Evolutionary conservation across 1,140 invertebrate genomes (phyloP).

Genomic region (Cydia pomonella): DNA sequence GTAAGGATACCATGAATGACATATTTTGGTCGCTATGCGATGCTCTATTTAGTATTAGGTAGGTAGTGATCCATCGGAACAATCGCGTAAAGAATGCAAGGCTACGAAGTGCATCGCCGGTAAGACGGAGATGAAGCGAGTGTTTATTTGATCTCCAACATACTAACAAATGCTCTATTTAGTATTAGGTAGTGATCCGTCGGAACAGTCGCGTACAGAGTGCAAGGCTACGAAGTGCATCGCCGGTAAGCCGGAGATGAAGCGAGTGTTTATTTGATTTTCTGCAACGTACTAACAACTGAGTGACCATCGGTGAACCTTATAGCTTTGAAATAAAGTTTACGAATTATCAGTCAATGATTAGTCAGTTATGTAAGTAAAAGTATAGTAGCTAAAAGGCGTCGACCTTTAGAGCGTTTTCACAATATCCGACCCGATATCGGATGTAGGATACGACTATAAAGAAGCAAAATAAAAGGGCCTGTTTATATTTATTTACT

Average conservation of each 20-base stretch:
- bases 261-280: constrained; percentile 79
- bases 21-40: not conserved
- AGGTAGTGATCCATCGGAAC: constrained; percentile 62
- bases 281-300: constrained; percentile 48
- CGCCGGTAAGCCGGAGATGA: constrained; percentile 76
- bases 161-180: constrained; percentile 36
- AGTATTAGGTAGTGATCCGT: constrained; percentile 52
- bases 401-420: constrained; percentile 52
- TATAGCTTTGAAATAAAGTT: too few relatives aligned
- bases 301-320: not conserved
- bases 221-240: constrained; percentile 76
- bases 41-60: not conserved
- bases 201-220: constrained; percentile 67
- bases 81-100: constrained; percentile 70
- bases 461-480: too few relatives aligned
- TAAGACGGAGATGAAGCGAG: constrained; percentile 76
- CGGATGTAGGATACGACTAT: too few relatives aligned
- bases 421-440: too few relatives aligned
- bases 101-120: constrained; percentile 75
- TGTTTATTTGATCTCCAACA: constrained; percentile 74
- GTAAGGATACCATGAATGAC: too few relatives aligned
- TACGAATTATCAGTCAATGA: too few relatives aligned
- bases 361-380: constrained; percentile 36
- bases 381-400: constrained; percentile 67
- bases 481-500: too few relatives aligned